Base-by-base conservation (phyloP, 2,797 vertebrate genomes). In the Semotilus atromaculatus region DNA sequence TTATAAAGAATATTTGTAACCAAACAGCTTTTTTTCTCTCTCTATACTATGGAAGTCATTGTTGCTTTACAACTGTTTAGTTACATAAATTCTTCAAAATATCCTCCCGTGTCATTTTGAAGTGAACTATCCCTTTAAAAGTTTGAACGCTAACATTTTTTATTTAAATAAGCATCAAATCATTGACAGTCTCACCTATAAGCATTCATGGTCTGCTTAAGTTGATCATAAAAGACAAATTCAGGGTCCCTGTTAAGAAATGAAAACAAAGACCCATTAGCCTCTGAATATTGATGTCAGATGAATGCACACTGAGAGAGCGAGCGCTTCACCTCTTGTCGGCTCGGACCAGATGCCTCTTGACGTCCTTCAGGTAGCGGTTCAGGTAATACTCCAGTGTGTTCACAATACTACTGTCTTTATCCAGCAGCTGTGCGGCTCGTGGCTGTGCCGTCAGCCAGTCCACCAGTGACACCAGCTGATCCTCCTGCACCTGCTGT, bases 191-290 rank as follows among this genome's bases (percentile, higher is more conserved):
- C 92, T 77, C 91, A 99, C 98, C 97, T 97, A 93, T 99, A 99
- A 0, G 98, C 98, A 0, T 99, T 99, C 98, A 99, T 99, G 10
- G 97, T 97, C 93, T 99, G 98, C 90, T 99, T 99, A 83, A 99
- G 94, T 94, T 99, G 98, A 92, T 99, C 98, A 1, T 99, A 99
- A 92, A 99, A 99, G 53, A 99, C 97, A 92, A 99, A 99, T 92
- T 99, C 98, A 0, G 98, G 98, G 90, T 99, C 98, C 89, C 98
- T 99, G 93, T 7, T 23, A 85, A 76, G 66, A 82, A 90, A 79
- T 90, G 10, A 2, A 34, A 34, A 11, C 21, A 67, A 7, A 10
- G 34, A 18, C 4, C 1, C 0, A 21, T 55, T 2, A 18, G 16
- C 0, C 26, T 48, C 29, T 66, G 43, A 23, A 34, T 7, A 1